These are phyloP conservation scores for Vulpes lagopus DNA, from an alignment of 2,113 vertebrate species.

Conservation along the genomic window DNA sequence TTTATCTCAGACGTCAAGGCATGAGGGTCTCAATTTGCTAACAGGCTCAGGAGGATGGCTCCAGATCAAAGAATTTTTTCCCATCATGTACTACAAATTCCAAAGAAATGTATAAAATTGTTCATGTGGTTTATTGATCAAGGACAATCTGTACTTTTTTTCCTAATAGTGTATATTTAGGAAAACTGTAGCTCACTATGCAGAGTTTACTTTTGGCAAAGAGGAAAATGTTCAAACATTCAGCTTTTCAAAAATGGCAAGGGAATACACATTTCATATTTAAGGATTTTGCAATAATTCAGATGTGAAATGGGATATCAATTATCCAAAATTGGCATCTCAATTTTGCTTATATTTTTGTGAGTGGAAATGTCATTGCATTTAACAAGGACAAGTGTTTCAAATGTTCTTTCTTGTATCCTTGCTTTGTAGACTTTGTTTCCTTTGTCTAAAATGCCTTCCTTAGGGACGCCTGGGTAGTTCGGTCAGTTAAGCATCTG, in stretches of 20 bases:
- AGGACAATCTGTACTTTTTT: constrained; percentile 10
- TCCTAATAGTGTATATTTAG: neutral
- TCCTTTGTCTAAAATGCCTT: neutral
- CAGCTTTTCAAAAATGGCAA: neutral
- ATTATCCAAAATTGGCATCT: neutral
- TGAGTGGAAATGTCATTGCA: neutral
- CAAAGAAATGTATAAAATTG: neutral
- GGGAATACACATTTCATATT: neutral
- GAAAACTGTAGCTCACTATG: neutral
- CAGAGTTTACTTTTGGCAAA: constrained; percentile 29
- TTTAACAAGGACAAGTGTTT: neutral
- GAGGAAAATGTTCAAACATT: neutral
- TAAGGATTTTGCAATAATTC: neutral
- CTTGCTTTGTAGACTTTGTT: neutral
- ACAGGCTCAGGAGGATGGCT: neutral
- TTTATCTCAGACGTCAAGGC: neutral
- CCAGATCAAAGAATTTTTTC: neutral
- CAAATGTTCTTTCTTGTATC: neutral
- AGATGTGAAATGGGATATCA: neutral
- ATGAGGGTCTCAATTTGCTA: neutral
- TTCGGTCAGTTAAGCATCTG: too few relatives aligned
- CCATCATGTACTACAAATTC: neutral
- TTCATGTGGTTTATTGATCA: neutral
- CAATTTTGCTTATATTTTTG: neutral
- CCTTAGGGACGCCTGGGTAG: neutral